A percentile compares a stretch with the other conserved stretches of the same genome.
phyloP scores from a whole-genome alignment of 2,888 invertebrate genomes.

The Watsonalla cultraria region DNA sequence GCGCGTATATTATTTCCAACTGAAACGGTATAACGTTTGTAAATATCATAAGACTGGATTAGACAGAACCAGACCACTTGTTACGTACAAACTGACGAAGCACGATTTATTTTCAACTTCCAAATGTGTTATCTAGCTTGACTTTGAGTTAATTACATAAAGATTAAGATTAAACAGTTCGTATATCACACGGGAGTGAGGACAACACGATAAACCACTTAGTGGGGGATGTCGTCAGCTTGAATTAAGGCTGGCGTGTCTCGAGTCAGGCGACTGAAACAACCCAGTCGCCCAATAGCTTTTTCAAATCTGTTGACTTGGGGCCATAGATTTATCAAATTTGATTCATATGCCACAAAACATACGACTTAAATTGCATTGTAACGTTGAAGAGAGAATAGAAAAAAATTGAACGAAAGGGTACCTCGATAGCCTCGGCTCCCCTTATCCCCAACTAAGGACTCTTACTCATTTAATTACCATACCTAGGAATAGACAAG shows the following conservation, averaged over 20 bases:
- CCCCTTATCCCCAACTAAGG: no score
- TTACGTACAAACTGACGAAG: conserved; percentile 12
- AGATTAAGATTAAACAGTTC: conserved; percentile 36
- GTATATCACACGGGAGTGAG: conserved; percentile 46
- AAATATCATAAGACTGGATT: conserved; percentile 7
- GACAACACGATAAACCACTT: conserved; percentile 59
- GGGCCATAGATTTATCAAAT: no score
- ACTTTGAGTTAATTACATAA: conserved; percentile 42
- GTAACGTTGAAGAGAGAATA: no score
- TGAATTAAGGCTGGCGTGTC: conserved; percentile 31
- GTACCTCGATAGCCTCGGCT: no score
- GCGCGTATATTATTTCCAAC: not conserved
- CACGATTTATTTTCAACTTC: conserved; percentile 27
- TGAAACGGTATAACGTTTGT: not conserved
- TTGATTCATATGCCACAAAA: no score
- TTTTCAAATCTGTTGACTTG: not conserved
- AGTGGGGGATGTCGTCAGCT: conserved; percentile 27
- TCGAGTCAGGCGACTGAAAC: conserved; percentile 1
- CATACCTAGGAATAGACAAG: no score
- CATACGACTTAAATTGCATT: no score
- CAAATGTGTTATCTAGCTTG: conserved; percentile 24
- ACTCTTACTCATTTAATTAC: no score
- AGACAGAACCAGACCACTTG: conserved; percentile 24
- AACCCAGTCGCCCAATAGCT: no score
- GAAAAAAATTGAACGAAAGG: no score